phyloP scores from a whole-genome alignment of 2,797 vertebrate genomes.

The Malacoraja senta region DNA sequence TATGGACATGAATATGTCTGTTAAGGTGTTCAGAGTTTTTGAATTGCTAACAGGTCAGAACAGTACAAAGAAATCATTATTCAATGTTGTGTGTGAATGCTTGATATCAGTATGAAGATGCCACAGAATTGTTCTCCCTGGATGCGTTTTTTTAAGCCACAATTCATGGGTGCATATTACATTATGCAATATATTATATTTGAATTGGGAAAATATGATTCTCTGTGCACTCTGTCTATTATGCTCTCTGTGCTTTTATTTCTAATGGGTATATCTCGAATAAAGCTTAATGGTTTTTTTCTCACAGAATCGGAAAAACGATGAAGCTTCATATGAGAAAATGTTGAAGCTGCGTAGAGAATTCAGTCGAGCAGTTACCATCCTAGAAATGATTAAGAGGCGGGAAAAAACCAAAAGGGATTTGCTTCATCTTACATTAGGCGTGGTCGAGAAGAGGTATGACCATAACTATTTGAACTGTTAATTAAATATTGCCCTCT shows the following conservation, averaged over 20 bases:
- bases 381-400: conserved; percentile 90
- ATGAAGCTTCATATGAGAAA: conserved; percentile 87
- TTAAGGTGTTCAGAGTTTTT: background rate
- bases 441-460: conserved; percentile 87
- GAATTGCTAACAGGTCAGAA: background rate
- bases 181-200: background rate
- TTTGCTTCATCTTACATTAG: conserved; percentile 81
- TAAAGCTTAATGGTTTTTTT: background rate
- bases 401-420: conserved; percentile 84
- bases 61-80: background rate
- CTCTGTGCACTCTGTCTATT: background rate
- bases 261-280: background rate
- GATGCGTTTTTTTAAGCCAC: background rate
- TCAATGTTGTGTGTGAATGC: background rate
- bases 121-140: background rate
- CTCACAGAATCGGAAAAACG: conserved; percentile 83
- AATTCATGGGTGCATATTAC: too few relatives aligned
- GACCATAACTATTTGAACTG: background rate
- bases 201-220: background rate
- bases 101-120: background rate
- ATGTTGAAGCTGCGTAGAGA: conserved; percentile 86
- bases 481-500: background rate
- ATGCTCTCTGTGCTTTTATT: background rate
- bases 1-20: background rate
- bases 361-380: conserved; percentile 84